Base-by-base conservation (phyloP, 2,888 invertebrate species). In the Rosalia funebris region DNA sequence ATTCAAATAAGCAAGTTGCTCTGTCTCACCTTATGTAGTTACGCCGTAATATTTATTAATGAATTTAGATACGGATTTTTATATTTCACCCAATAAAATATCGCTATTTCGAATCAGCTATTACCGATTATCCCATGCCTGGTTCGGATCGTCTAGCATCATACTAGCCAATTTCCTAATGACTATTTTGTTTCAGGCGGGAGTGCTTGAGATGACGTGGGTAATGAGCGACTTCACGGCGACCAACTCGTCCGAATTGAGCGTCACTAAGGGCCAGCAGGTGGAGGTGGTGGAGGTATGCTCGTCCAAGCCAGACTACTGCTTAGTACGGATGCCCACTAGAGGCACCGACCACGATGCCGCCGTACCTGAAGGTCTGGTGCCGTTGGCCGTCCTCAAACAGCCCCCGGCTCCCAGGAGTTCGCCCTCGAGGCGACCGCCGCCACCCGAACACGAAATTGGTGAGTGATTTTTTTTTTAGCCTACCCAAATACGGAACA, bases 231-330 rank as follows among this genome's bases (percentile, higher is more conserved):
- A 96, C 80, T 93, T 92, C 81, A 89, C 92, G n/a, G 85, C 90
- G 12, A 84, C 88, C 9, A 89, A 90, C 68, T 84, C 90, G 44
- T 89, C 90, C 56, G 96, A 96, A 82, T 82, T 96, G 72, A 89
- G 89, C 53, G 95, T 97, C 41, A 85, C 86, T 65, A 94, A 95
- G 80, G 96, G 96, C 16, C 96, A 96, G 83, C 96, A 96, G 82
- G 96, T 96, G 65, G 96, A 96, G 80, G 90, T 96, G 66, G 84
- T 96, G 68, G 96, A 96, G 79, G 85, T 88, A 65, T 89, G 89
- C 75, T 83, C 87, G 61, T 83, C 87, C 71, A 83, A 90, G 74
- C 83, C 87, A 60, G 89, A 90, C 74, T 91, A 87, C 83, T 90
- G 90, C 85, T 80, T 90, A 75, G 91, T 91, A 66, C 86, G 90